Conservation (phyloP, 1,140 invertebrate genomes). For the Contarinia nasturtii region DNA sequence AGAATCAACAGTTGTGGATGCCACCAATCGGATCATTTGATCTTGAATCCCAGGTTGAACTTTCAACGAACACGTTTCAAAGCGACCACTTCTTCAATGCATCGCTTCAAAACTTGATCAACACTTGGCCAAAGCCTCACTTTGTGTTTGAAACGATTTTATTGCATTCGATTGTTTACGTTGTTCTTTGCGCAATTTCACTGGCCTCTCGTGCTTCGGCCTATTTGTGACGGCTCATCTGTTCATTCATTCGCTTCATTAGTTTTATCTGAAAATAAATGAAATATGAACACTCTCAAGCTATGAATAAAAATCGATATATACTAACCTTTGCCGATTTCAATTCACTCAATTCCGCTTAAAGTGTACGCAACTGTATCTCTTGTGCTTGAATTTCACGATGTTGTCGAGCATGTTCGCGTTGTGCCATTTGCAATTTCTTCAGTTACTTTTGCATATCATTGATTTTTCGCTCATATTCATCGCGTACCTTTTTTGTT, state of each 20-base stretch:
- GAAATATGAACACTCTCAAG: neutral
- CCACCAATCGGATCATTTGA: no score
- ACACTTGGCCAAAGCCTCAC: slow-evolving; percentile 75
- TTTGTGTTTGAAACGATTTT: slow-evolving; percentile 68
- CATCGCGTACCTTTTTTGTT: slow-evolving; percentile 67
- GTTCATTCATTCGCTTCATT: slow-evolving; percentile 86
- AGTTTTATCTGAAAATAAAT: slow-evolving; percentile 57
- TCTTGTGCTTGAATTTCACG: slow-evolving; percentile 69
- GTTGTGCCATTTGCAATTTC: slow-evolving; percentile 70
- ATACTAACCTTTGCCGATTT: slow-evolving; percentile 56
- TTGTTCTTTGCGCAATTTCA: slow-evolving; percentile 75
- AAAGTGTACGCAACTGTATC: slow-evolving; percentile 55
- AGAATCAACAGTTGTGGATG: no score
- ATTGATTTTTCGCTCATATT: slow-evolving; percentile 74
- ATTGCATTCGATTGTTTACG: slow-evolving; percentile 77
- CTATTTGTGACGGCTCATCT: slow-evolving; percentile 65
- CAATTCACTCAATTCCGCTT: slow-evolving; percentile 69
- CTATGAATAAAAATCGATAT: no score
- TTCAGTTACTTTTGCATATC: slow-evolving; percentile 76
- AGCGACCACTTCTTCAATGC: slow-evolving; percentile 85
- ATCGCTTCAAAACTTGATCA: slow-evolving; percentile 72
- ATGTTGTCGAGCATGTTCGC: slow-evolving; percentile 70
- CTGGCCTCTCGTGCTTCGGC: slow-evolving; percentile 44
- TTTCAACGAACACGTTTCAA: slow-evolving; percentile 58
- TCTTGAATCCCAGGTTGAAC: no score